Conservation (phyloP, 2,797 vertebrate species). For the Strix occidentalis region DNA sequence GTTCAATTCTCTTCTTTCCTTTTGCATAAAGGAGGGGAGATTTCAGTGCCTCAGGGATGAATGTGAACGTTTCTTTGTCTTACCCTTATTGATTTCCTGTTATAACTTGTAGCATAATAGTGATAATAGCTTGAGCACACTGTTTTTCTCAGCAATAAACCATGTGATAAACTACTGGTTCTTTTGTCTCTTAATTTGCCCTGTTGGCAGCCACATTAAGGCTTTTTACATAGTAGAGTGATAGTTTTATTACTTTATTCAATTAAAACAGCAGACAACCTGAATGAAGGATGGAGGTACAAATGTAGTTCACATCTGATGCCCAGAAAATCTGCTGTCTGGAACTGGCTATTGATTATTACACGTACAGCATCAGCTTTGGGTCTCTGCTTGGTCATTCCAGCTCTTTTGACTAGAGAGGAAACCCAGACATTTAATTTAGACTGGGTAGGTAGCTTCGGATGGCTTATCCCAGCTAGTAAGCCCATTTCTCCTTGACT, state of each 20-base stretch:
- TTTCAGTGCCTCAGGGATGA: background rate
- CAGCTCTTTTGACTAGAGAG: background rate
- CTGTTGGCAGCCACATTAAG: constrained; percentile 21
- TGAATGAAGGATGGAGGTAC: background rate
- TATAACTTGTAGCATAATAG: constrained; percentile 46
- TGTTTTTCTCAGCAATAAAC: constrained; percentile 49
- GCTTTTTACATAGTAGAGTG: constrained; percentile 9
- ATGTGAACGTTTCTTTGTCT: constrained; percentile 22
- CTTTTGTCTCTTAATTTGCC: constrained; percentile 53
- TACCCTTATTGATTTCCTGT: constrained; percentile 56
- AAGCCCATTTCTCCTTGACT: background rate
- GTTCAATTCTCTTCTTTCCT: background rate
- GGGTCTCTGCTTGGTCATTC: background rate
- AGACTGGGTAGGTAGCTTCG: background rate
- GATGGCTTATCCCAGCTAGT: background rate
- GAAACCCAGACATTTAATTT: background rate
- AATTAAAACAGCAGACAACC: constrained; percentile 27
- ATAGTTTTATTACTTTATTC: constrained; percentile 40
- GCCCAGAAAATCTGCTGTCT: background rate
- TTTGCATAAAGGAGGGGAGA: constrained; percentile 17
- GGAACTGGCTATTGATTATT: background rate
- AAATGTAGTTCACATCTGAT: constrained; percentile 2
- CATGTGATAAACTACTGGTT: constrained; percentile 31
- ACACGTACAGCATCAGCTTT: background rate
- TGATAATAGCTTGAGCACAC: background rate